Evolutionary conservation across 1,140 invertebrate genomes (phyloP), one percentile per base, ranked within the genome.

Genomic region (Zaprionus davidi): DNA sequence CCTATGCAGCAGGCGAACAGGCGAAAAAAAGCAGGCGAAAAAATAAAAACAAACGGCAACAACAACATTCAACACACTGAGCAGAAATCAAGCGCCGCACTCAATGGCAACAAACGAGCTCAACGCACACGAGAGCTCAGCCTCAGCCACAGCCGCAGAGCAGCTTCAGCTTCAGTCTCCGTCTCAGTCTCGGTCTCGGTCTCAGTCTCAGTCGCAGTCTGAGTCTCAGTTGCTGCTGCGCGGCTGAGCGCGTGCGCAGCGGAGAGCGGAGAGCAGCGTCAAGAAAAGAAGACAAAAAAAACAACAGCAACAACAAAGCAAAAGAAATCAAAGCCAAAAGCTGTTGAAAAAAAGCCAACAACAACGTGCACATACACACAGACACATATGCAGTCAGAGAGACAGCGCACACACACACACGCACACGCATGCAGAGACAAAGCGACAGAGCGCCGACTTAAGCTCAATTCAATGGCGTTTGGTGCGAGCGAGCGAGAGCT

Each of bases 251-350:
- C 59, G 73, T 79, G 81, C 67, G 77, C 75, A 71, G 55, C 76
- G 76, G 65, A 83, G 72, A 70, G 78, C 49, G 59, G 64, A 41
- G 34, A 70, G 41, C 41, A 46, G n/a, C 51, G 56, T 49, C 69
- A 76, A 60, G 67, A 63, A 73, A 34, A 51, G 64, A 72, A 71
- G 38, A 31, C 28, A 56, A 76, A 62, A 53, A 74, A 70, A 75
- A 66, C 46, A 81, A 85, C 24, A 55, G 17, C n/a, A 38, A 58
- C 3, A 58, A 60, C 28, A 67, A 55, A 78, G 82, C 81, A 76
- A 81, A 88, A 90, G 85, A 88, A 88, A 88, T 88, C 85, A 88
- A 88, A 87, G 81, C 78, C 80, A 88, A 83, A 80, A 90, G 83
- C 76, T 76, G 76, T 82, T 82, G 60, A 67, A 56, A 71, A 81